Conservation (phyloP, 2,797 vertebrate genomes). For the Cossypha dichroa region DNA sequence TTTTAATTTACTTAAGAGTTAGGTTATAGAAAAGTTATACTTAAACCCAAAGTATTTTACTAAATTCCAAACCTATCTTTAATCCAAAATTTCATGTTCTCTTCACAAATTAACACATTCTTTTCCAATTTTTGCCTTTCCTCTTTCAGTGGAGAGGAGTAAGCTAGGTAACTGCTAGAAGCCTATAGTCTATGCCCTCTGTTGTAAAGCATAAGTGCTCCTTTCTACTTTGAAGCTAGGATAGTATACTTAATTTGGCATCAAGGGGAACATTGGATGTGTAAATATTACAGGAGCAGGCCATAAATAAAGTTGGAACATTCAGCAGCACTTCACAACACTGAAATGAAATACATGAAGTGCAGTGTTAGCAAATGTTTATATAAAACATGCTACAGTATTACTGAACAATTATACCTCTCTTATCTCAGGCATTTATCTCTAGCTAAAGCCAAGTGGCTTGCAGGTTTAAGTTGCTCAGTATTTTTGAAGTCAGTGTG, state of each 20-base stretch:
- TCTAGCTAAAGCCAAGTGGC: conserved; percentile 29
- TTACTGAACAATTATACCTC: conserved; percentile 6
- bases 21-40: background rate
- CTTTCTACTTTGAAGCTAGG: background rate
- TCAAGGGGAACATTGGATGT: background rate
- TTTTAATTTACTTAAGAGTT: background rate
- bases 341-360: background rate
- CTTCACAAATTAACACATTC: background rate
- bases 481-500: conserved; percentile 41
- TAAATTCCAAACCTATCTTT: background rate
- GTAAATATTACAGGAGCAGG: background rate
- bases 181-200: background rate
- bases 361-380: conserved; percentile 11
- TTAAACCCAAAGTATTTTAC: background rate
- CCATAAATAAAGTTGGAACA: background rate
- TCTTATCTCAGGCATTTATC: conserved; percentile 28
- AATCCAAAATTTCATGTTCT: background rate
- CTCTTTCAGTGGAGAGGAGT: background rate
- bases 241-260: background rate
- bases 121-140: background rate
- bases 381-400: background rate
- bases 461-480: conserved; percentile 43
- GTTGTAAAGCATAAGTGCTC: background rate
- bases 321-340: conserved; percentile 17
- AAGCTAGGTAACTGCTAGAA: background rate